phyloP scores from a whole-genome alignment of 1,140 invertebrate species.

The Gryllus bimaculatus region DNA sequence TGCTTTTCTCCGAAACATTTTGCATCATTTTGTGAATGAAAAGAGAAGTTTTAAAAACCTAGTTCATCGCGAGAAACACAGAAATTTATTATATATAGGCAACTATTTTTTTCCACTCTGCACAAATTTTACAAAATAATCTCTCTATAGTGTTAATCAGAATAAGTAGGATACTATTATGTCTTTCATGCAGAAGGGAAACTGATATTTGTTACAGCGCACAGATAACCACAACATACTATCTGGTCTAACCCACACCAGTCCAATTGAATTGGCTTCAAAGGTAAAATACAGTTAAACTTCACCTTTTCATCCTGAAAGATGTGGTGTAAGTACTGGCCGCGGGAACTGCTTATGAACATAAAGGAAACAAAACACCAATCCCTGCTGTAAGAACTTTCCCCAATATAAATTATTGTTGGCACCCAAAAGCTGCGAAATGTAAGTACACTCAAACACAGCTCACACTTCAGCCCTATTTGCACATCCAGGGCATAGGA shows the following conservation, averaged over 20 bases:
- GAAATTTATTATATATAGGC: too few relatives aligned
- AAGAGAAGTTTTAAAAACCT: too few relatives aligned
- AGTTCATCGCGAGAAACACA: too few relatives aligned
- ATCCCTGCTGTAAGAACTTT: neutral
- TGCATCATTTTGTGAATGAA: too few relatives aligned
- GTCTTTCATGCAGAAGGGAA: neutral
- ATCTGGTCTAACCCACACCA: neutral
- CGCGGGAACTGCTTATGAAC: neutral
- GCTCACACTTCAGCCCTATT: neutral
- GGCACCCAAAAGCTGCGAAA: neutral
- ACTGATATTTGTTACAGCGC: neutral
- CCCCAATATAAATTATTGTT: neutral
- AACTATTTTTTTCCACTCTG: too few relatives aligned
- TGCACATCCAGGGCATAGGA: neutral
- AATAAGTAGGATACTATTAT: too few relatives aligned
- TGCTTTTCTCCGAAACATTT: too few relatives aligned
- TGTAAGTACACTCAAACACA: neutral
- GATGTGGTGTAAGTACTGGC: neutral
- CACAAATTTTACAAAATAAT: too few relatives aligned
- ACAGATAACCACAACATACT: neutral
- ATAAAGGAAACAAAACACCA: neutral
- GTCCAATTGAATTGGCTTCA: neutral
- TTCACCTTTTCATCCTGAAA: neutral
- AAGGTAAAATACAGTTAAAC: neutral
- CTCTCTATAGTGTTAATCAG: too few relatives aligned